A percentile compares a stretch with the other conserved stretches of the same genome.
These are phyloP conservation scores for Antheraea pernyi DNA, from an alignment of 1,140 invertebrate genomes.

Conservation along the genomic window DNA sequence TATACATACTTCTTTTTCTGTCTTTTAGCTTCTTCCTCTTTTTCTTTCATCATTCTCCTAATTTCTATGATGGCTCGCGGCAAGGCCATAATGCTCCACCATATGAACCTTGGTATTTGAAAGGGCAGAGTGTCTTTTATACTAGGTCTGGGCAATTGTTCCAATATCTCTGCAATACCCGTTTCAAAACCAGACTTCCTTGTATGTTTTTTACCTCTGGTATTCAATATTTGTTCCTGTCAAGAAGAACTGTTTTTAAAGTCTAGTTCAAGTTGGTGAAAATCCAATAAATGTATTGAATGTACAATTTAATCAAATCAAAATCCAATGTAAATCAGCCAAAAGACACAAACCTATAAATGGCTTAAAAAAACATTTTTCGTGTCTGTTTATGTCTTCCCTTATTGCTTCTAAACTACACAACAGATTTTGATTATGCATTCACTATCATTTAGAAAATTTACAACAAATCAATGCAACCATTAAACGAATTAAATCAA, in stretches of 20 bases:
- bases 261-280: too few species aligned
- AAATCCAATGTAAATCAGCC: too few species aligned
- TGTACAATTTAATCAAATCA: too few species aligned
- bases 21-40: conserved; percentile 81
- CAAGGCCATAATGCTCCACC: conserved; percentile 81
- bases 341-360: too few species aligned
- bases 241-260: conserved; percentile 22
- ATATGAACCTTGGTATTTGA: conserved; percentile 86
- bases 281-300: too few species aligned
- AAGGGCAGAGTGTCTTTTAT: conserved; percentile 90
- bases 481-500: too few species aligned
- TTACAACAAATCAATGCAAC: too few species aligned
- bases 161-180: conserved; percentile 83
- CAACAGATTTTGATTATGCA: too few species aligned
- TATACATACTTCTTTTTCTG: conserved; percentile 74
- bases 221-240: conserved; percentile 87
- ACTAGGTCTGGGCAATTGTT: conserved; percentile 88
- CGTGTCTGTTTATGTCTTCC: too few species aligned
- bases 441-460: too few species aligned
- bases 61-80: conserved; percentile 80
- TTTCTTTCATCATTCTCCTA: conserved; percentile 71
- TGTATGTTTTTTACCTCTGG: conserved; percentile 84
- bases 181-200: conserved; percentile 84
- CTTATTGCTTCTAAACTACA: too few species aligned
- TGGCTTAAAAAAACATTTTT: too few species aligned